Percentiles rank a stretch among this genome's conserved stretches.
phyloP scores from a whole-genome alignment of 2,888 invertebrate genomes.

The Fragum whitleyi region DNA sequence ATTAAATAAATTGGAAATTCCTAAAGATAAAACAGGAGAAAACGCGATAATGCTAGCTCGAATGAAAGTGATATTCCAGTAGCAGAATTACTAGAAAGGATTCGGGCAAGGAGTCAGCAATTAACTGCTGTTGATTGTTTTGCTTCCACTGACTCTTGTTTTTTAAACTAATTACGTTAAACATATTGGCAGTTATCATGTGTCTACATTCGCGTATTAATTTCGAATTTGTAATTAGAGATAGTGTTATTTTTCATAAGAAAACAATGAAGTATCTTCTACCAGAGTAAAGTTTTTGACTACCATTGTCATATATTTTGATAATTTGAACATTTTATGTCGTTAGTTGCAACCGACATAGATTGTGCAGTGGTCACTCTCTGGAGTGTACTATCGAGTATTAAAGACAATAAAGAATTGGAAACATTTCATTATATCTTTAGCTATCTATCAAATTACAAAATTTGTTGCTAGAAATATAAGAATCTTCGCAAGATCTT shows the following conservation, averaged over 20 bases:
- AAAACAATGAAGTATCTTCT: conserved; percentile 2
- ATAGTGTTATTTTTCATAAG: not conserved
- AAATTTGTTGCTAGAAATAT: not conserved
- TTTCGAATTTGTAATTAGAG: not conserved
- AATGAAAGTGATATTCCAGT: conserved; percentile 6
- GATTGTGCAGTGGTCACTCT: not conserved
- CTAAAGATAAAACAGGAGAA: conserved; percentile 1
- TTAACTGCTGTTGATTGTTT: not conserved
- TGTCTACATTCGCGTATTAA: not conserved
- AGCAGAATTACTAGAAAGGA: not conserved
- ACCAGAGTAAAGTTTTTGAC: not conserved
- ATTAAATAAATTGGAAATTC: conserved; percentile 38
- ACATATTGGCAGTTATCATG: not conserved
- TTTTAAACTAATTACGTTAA: not conserved
- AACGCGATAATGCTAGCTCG: not conserved
- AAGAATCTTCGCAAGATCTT: not conserved
- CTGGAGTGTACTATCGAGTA: not conserved
- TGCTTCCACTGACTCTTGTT: not conserved
- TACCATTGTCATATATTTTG: conserved; percentile 11
- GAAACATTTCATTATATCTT: not conserved
- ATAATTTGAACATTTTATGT: not conserved
- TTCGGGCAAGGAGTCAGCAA: not conserved
- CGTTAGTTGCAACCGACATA: not conserved
- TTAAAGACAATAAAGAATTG: too few relatives aligned
- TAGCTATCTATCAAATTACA: too few relatives aligned